Evolutionary conservation across 1,140 invertebrate genomes (phyloP), one percentile per base, ranked within the genome.

Genomic region (Euura lappo): DNA sequence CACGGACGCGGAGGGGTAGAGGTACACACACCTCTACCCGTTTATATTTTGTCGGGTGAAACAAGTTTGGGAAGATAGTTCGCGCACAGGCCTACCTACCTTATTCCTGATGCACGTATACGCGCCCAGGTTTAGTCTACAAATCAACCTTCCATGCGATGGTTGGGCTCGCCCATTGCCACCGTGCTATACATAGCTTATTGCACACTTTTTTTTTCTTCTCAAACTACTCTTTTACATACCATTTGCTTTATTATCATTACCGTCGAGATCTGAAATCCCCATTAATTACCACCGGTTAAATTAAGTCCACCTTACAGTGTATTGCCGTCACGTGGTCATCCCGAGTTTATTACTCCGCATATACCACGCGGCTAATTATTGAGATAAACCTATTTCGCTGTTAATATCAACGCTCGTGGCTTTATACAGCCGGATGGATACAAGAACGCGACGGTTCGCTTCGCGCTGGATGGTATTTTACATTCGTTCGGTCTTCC

Each of bases 31-130:
- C 28, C 28, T 28, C 28, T 28, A 28, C 28, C 28, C 28, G 28
- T 28, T 28, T 60, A 60, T n/a, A 60, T 60, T 60, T 60, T 60
- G 51, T 60, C 51, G 51, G 51, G 51, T 60, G 51, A 60, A 60
- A 60, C 51, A 60, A 60, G 51, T 60, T 60, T 60, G 51, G 51
- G 28, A 28, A 60, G 51, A 60, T 60, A 60, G 51, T 60, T n/a
- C 51, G 13, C 13, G 13, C 51, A n/a, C 51, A 2, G 51, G 51
- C 6, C 51, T 60, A n/a, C 13, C 8, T 60, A 60, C 8, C 8
- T 60, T 11, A 8, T 60, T n/a, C 8, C 13, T 3, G 10, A n/a
- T 60, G 51, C 13, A 6, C 3, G 51, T 60, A 60, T 28, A 28
- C 28, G 28, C 28, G 28, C 28, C 51, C 4, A n/a, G 51, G 51